Evolutionary conservation across 2,888 invertebrate species (phyloP).

Genomic region (Holacanthella duospinosa): DNA sequence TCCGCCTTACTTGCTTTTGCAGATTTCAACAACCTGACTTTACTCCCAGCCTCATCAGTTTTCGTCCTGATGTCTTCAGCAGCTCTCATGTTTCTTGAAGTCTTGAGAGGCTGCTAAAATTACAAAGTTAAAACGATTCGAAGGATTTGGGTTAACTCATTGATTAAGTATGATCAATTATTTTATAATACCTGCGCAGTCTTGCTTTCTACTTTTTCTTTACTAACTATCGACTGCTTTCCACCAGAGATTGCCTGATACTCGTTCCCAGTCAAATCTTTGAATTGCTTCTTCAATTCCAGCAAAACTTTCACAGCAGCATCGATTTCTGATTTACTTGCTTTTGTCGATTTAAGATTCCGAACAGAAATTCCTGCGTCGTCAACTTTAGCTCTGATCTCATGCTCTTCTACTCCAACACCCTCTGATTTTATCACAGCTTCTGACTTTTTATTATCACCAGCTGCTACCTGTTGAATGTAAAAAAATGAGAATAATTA

Average conservation of each 20-base stretch:
- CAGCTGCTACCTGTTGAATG: neutral
- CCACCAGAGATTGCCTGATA: constrained; percentile 11
- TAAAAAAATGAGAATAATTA: too few relatives aligned
- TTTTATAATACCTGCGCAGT: neutral
- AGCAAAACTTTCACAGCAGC: constrained; percentile 54
- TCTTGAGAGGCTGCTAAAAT: too few relatives aligned
- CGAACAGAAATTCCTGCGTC: constrained; percentile 57
- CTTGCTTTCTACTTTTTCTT: constrained; percentile 4
- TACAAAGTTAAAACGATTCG: too few relatives aligned
- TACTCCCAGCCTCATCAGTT: constrained; percentile 48
- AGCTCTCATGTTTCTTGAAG: neutral
- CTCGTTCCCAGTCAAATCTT: constrained; percentile 41
- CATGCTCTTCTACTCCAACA: constrained; percentile 11
- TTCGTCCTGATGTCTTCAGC: constrained; percentile 19
- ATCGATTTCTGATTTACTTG: constrained; percentile 46
- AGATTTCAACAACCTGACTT: constrained; percentile 59
- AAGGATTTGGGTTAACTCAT: neutral
- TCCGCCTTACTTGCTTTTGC: constrained; percentile 43
- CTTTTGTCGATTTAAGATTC: constrained; percentile 49
- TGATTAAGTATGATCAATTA: neutral
- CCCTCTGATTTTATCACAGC: too few relatives aligned
- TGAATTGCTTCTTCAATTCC: constrained; percentile 63
- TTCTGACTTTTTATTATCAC: neutral
- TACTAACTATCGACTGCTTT: neutral
- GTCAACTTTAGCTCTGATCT: constrained; percentile 19